These are phyloP conservation scores for Antechinus stuartii DNA, from an alignment of 2,113 vertebrate species.

Conservation along the genomic window DNA sequence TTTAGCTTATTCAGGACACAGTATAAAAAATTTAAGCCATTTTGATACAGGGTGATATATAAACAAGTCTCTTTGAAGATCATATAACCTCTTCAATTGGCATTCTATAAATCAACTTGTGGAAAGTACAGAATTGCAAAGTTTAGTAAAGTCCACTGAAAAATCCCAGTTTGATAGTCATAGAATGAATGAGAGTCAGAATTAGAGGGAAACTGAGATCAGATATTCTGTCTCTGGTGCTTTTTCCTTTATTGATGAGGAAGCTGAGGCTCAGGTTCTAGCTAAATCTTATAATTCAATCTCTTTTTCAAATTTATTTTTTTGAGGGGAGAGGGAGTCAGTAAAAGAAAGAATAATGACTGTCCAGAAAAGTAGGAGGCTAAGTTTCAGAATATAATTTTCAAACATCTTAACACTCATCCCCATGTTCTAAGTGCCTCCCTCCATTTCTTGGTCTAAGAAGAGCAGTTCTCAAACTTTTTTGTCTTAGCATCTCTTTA, in stretches of 20 bases:
- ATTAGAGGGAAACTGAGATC: neutral
- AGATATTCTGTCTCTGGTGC: neutral
- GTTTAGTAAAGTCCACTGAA: constrained; percentile 42
- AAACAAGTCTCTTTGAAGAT: constrained; percentile 49
- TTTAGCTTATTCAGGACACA: constrained; percentile 18
- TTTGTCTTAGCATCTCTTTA: neutral
- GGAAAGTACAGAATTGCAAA: constrained; percentile 49
- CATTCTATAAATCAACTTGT: constrained; percentile 22
- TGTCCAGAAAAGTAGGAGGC: neutral
- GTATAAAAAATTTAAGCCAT: constrained; percentile 32
- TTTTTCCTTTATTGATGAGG: neutral
- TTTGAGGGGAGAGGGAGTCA: neutral
- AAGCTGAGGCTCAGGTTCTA: neutral
- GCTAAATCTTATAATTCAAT: neutral
- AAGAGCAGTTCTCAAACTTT: neutral
- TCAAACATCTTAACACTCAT: neutral
- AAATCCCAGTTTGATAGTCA: constrained; percentile 35
- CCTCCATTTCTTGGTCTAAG: neutral
- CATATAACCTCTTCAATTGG: constrained; percentile 14
- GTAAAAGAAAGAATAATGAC: neutral
- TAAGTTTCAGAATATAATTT: neutral
- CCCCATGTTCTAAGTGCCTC: neutral
- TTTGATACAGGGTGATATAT: constrained; percentile 45
- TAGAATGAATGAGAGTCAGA: neutral
- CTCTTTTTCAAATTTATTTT: constrained; percentile 15